phyloP scores from a whole-genome alignment of 2,888 invertebrate species.

The Drosophila helvetica region DNA sequence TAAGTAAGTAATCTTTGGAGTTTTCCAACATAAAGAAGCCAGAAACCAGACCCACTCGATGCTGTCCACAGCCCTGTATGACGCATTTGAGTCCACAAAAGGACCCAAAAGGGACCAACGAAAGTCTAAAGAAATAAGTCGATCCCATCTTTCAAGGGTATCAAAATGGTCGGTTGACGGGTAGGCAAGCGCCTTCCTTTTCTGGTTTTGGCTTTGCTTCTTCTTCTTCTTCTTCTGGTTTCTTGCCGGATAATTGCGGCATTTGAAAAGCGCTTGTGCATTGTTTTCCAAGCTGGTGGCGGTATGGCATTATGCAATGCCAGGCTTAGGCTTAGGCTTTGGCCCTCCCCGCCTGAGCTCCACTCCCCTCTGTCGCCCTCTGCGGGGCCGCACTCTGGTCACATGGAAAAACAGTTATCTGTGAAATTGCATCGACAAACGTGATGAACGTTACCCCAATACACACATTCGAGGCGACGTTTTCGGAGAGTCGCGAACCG shows the following conservation, averaged over 20 bases:
- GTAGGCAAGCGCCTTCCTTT: not conserved
- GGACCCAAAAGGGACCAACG: no score
- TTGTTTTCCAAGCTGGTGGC: conserved; percentile 58
- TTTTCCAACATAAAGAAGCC: no score
- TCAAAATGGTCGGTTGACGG: not conserved
- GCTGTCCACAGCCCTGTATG: no score
- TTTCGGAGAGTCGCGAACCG: conserved; percentile 24
- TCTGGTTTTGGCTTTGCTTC: conserved; percentile 20
- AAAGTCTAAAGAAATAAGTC: no score
- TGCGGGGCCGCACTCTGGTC: conserved; percentile 28
- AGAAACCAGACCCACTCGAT: no score
- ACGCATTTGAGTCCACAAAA: no score
- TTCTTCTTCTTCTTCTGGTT: conserved; percentile 27
- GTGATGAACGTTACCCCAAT: conserved; percentile 79
- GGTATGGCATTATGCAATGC: conserved; percentile 69
- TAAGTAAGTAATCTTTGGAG: not conserved
- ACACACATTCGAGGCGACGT: conserved; percentile 20
- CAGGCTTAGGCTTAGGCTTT: conserved; percentile 15
- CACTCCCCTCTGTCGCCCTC: not conserved
- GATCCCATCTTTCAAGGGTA: not conserved
- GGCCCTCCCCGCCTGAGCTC: conserved; percentile 10
- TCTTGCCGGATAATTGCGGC: conserved; percentile 68
- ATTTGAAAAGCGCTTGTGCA: conserved; percentile 62
- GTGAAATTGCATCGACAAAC: conserved; percentile 79
- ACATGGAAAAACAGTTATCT: conserved; percentile 78